Conservation (phyloP, 1,140 invertebrate species). For the Drosophila melanica region DNA sequence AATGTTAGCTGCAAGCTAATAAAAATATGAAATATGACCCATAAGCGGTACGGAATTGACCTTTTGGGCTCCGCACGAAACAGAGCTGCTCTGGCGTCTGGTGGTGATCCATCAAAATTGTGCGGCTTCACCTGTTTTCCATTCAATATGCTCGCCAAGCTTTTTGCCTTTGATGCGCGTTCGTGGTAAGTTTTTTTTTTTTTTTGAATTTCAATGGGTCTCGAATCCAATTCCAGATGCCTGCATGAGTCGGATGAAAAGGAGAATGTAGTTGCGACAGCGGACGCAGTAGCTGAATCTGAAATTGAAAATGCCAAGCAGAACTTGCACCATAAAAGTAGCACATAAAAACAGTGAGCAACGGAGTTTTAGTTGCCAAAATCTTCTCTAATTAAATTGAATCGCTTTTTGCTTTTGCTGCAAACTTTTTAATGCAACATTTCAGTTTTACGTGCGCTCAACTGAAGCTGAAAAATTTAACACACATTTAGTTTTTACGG, state of each 20-base stretch:
- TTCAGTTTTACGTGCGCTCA: constrained; percentile 71
- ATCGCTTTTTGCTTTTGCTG: constrained; percentile 58
- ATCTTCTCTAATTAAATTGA: constrained; percentile 78
- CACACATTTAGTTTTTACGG: constrained; percentile 70
- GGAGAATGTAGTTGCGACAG: not conserved
- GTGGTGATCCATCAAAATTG: constrained; percentile 76
- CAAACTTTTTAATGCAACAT: constrained; percentile 78
- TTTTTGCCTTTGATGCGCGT: constrained; percentile 44
- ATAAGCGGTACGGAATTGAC: constrained; percentile 7
- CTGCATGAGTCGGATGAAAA: constrained; percentile 35
- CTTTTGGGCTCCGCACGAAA: constrained; percentile 1
- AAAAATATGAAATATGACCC: constrained; percentile 72
- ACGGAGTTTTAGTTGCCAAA: constrained; percentile 47
- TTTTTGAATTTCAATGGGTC: constrained; percentile 37
- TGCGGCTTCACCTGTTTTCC: constrained; percentile 58
- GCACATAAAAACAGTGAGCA: constrained; percentile 60
- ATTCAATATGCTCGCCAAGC: constrained; percentile 63
- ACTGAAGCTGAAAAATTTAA: constrained; percentile 69
- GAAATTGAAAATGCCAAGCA: constrained; percentile 44
- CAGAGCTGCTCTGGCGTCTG: constrained; percentile 17
- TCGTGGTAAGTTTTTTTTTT: constrained; percentile 23
- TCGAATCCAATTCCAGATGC: constrained; percentile 26
- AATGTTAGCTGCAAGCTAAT: constrained; percentile 74
- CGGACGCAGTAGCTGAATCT: not conserved
- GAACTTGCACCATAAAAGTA: constrained; percentile 62